A percentile compares a stretch with the other conserved stretches of the same genome.
Conservation (phyloP, 2,888 invertebrate species). For the Spodoptera littoralis region DNA sequence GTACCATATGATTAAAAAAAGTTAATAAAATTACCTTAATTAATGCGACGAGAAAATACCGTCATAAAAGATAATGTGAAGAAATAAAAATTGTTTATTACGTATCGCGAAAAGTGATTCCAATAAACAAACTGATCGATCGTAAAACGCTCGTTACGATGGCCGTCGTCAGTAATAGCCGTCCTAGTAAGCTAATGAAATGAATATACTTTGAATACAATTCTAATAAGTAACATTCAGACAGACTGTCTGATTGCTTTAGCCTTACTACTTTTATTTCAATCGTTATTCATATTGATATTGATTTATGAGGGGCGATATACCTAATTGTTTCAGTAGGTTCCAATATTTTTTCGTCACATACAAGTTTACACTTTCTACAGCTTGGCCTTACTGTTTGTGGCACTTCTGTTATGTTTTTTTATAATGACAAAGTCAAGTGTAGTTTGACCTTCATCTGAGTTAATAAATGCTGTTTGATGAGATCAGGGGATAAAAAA, state of each 20-base stretch:
- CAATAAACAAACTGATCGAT: conserved; percentile 21
- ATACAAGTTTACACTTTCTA: no score
- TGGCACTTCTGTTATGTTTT: conserved; percentile 31
- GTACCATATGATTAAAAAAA: no score
- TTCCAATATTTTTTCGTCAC: no score
- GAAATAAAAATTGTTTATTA: conserved; percentile 6
- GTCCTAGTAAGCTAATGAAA: conserved; percentile 37
- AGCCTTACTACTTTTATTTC: background rate
- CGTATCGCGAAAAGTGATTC: background rate
- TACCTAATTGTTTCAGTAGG: no score
- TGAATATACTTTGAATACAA: conserved; percentile 31
- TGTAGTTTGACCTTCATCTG: conserved; percentile 69
- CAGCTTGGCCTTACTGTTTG: background rate
- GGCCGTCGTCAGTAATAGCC: conserved; percentile 7
- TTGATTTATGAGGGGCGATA: no score
- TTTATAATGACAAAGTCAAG: conserved; percentile 66
- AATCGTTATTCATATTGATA: no score
- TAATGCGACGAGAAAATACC: background rate
- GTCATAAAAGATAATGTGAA: background rate
- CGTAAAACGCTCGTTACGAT: conserved; percentile 23
- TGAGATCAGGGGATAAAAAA: conserved; percentile 47
- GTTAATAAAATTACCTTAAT: background rate
- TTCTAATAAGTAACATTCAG: conserved; percentile 7
- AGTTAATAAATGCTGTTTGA: conserved; percentile 46
- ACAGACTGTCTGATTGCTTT: conserved; percentile 1